Conservation (phyloP, 2,113 vertebrate species). For the Laticauda colubrina region DNA sequence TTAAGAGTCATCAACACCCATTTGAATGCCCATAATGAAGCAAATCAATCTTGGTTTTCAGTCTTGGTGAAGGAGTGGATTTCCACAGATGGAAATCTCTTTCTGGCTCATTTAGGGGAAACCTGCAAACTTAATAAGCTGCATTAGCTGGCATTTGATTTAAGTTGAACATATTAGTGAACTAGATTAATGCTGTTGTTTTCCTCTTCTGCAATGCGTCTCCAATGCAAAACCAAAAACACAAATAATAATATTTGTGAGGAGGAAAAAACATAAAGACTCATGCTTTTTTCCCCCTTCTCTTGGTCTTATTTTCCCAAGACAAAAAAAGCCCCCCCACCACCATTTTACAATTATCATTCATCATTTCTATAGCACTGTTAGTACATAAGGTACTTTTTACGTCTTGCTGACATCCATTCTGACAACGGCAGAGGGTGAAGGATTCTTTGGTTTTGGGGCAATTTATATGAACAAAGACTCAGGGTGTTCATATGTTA, state of each 20-base stretch:
- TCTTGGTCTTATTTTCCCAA: neutral
- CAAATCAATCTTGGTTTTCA: neutral
- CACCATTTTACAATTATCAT: slow-evolving; percentile 7
- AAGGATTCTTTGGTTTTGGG: no score
- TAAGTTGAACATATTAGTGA: slow-evolving; percentile 1
- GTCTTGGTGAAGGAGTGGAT: neutral
- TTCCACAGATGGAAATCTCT: neutral
- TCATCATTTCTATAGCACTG: slow-evolving; percentile 19
- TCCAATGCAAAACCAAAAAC: neutral
- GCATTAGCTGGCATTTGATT: slow-evolving; percentile 33
- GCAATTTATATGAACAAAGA: neutral
- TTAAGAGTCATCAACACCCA: neutral
- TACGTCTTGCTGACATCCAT: neutral
- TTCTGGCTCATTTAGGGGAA: neutral
- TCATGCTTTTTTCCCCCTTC: neutral
- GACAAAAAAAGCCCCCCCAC: neutral
- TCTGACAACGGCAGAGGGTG: neutral
- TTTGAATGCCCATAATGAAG: neutral
- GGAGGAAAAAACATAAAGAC: neutral
- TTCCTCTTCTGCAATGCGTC: slow-evolving; percentile 1
- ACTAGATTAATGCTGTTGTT: slow-evolving; percentile 23
- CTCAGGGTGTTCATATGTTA: neutral
- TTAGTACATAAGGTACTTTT: neutral
- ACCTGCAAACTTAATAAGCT: neutral
- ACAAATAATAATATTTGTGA: neutral